Evolutionary conservation across 2,113 vertebrate genomes (phyloP).

Genomic region (Hymenochirus boettgeri): DNA sequence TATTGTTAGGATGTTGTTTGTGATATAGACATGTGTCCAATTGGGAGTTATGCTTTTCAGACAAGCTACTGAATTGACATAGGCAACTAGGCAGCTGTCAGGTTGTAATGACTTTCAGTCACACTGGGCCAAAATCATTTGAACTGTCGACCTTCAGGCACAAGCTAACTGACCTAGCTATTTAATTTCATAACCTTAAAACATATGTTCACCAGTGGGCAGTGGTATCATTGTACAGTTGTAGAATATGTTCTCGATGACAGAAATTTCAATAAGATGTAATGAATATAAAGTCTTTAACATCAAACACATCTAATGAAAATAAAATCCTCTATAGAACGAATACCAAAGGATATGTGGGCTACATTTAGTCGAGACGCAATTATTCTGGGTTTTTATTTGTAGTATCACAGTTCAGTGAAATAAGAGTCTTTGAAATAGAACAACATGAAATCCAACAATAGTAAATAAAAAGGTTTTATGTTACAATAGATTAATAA

Average conservation of each 20-base stretch:
- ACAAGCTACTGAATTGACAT: conserved; percentile 38
- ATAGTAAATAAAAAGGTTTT: too few relatives aligned
- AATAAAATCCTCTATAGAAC: too few relatives aligned
- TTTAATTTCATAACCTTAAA: conserved; percentile 23
- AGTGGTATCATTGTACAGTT: not conserved
- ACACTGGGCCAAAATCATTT: conserved; percentile 40
- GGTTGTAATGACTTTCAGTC: conserved; percentile 40
- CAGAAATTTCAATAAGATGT: not conserved
- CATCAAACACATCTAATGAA: too few relatives aligned
- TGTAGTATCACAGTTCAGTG: too few relatives aligned
- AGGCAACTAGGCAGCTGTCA: conserved; percentile 40
- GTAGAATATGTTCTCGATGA: not conserved
- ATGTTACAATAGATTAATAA: too few relatives aligned
- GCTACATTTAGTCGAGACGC: too few relatives aligned
- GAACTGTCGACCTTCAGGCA: conserved; percentile 41
- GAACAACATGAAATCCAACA: too few relatives aligned
- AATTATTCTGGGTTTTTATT: too few relatives aligned
- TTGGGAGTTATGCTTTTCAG: conserved; percentile 19
- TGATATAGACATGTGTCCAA: conserved; percentile 40
- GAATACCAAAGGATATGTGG: too few relatives aligned
- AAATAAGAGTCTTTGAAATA: too few relatives aligned
- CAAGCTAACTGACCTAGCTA: conserved; percentile 38
- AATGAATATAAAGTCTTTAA: not conserved
- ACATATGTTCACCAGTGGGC: conserved; percentile 32
- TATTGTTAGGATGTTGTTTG: conserved; percentile 34